A percentile compares a stretch with the other conserved stretches of the same genome.
Conservation (phyloP, 2,888 invertebrate genomes). For the Electrophaes corylata region DNA sequence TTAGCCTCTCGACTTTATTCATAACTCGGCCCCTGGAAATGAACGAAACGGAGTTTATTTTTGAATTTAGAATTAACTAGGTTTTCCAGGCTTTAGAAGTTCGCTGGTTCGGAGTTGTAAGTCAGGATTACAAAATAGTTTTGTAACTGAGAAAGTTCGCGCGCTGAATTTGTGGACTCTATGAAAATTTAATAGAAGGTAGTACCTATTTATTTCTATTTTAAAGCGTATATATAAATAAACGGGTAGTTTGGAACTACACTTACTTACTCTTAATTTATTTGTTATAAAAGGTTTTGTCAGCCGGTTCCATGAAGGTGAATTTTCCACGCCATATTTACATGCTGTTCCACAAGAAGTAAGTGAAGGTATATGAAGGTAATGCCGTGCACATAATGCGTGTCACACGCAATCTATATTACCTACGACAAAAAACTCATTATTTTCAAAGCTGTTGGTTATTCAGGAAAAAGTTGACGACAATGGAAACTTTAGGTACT, state of each 20-base stretch:
- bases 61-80: slow-evolving; percentile 6
- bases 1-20: neutral
- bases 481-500: slow-evolving; percentile 24
- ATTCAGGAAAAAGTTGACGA: slow-evolving; percentile 34
- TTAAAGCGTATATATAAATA: no score
- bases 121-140: slow-evolving; percentile 15
- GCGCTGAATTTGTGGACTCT: neutral
- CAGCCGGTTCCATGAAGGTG: slow-evolving; percentile 8
- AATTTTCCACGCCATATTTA: slow-evolving; percentile 11
- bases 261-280: neutral
- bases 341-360: slow-evolving; percentile 27
- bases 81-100: no score
- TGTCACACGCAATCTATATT: slow-evolving; percentile 40
- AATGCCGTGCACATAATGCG: slow-evolving; percentile 32
- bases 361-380: slow-evolving; percentile 21
- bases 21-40: neutral
- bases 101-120: slow-evolving; percentile 8
- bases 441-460: slow-evolving; percentile 29
- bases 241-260: no score
- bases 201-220: no score
- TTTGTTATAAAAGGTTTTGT: neutral
- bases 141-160: neutral
- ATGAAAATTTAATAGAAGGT: neutral
- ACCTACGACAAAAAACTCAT: slow-evolving; percentile 28
- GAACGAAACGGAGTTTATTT: neutral